Percentiles rank a stretch among this genome's conserved stretches.
phyloP scores from a whole-genome alignment of 2,113 vertebrate species.

The Mesoclemmys tuberculata region DNA sequence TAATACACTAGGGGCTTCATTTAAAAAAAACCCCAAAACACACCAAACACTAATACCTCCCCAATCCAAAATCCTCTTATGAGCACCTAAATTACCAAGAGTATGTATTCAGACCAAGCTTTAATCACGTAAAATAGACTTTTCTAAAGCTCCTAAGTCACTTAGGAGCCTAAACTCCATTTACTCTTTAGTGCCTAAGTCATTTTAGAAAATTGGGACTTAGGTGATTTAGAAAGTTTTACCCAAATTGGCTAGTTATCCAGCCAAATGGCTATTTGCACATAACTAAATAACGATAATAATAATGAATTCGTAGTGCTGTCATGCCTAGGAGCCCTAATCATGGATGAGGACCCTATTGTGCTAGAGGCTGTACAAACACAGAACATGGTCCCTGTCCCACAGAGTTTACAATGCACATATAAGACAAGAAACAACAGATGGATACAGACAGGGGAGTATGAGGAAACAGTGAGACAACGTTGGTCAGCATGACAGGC shows the following conservation, averaged over 20 bases:
- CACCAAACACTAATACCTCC: conserved; percentile 69
- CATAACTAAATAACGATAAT: not conserved
- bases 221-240: not conserved
- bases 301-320: not conserved
- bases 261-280: not conserved
- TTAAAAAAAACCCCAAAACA: conserved; percentile 71
- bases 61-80: not conserved
- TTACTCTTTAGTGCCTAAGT: not conserved
- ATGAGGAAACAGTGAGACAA: not conserved
- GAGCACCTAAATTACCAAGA: conserved; percentile 60
- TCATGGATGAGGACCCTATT: not conserved
- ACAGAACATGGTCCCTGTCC: accelerated
- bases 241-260: not conserved
- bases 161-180: not conserved
- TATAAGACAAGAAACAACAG: not conserved
- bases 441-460: accelerated
- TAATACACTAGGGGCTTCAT: conserved; percentile 58
- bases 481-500: accelerated
- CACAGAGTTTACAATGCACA: not conserved
- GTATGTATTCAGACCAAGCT: conserved; percentile 55
- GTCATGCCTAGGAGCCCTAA: not conserved
- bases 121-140: conserved; percentile 51
- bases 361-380: not conserved
- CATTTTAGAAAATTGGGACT: conserved; percentile 6
- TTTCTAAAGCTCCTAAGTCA: conserved; percentile 43